These are phyloP conservation scores for Furcula furcula DNA, from an alignment of 2,888 invertebrate species.

Conservation along the genomic window DNA sequence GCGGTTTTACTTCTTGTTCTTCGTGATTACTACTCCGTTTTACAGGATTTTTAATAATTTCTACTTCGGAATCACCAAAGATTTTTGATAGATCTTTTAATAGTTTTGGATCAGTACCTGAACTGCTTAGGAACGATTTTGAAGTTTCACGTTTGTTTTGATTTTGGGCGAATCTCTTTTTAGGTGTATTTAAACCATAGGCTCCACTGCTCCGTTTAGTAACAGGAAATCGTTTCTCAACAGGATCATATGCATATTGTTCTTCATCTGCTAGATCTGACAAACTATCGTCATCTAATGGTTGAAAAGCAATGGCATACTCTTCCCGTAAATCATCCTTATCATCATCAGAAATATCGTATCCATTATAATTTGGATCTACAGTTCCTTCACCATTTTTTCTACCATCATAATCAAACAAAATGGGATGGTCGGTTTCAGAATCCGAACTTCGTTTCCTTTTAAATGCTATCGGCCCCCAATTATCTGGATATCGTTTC, in stretches of 20 bases:
- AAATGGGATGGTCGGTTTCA: conserved; percentile 41
- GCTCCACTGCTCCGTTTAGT: conserved; percentile 83
- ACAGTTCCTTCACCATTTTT: conserved; percentile 41
- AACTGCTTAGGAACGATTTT: conserved; percentile 61
- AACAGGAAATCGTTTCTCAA: conserved; percentile 85
- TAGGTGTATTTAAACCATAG: conserved; percentile 47
- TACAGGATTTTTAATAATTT: conserved; percentile 73
- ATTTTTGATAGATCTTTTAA: conserved; percentile 86
- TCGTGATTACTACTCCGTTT: conserved; percentile 75
- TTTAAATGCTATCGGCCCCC: conserved; percentile 79
- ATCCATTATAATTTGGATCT: conserved; percentile 58
- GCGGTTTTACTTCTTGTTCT: conserved; percentile 62
- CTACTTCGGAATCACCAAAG: conserved; percentile 77
- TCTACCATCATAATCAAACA: conserved; percentile 53
- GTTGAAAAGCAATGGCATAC: conserved; percentile 74
- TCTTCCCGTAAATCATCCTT: conserved; percentile 71
- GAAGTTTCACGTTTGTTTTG: conserved; percentile 56
- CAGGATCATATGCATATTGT: conserved; percentile 61
- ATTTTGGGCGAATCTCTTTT: conserved; percentile 54
- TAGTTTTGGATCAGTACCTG: conserved; percentile 86
- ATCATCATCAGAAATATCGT: conserved; percentile 61
- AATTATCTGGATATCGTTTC: conserved; percentile 69
- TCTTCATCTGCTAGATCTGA: conserved; percentile 66
- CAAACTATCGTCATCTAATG: conserved; percentile 65
- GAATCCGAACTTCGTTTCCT: conserved; percentile 70